Evolutionary conservation across 2,797 vertebrate genomes (phyloP).

Genomic region (Neosilurus mollespiculum): DNA sequence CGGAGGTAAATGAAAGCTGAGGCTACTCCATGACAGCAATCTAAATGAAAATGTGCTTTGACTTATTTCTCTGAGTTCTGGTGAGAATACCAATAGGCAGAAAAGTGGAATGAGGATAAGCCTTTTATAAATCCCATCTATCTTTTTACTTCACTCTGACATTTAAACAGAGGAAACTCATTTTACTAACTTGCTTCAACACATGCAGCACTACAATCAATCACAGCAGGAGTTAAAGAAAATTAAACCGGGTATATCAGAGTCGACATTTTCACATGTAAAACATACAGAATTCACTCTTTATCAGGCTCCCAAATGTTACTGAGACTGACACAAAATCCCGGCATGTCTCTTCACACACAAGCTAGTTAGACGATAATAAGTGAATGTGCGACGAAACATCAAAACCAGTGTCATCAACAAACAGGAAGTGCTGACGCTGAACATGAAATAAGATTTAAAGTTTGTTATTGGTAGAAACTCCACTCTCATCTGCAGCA

Average conservation of each 20-base stretch:
- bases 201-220: constrained; percentile 29
- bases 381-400: constrained; percentile 43
- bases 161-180: constrained; percentile 43
- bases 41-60: constrained; percentile 71
- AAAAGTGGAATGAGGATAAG: constrained; percentile 59
- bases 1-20: constrained; percentile 65
- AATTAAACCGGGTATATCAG: constrained; percentile 17
- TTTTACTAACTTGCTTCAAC: constrained; percentile 40
- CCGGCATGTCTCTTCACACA: constrained; percentile 55
- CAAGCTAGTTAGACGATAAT: constrained; percentile 59
- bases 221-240: neutral
- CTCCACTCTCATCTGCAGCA: constrained; percentile 67
- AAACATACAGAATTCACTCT: constrained; percentile 11
- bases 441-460: neutral
- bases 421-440: constrained; percentile 29
- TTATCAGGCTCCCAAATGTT: constrained; percentile 20
- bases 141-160: constrained; percentile 52
- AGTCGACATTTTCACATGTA: constrained; percentile 16
- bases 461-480: constrained; percentile 69
- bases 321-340: constrained; percentile 61
- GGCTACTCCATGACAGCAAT: constrained; percentile 67
- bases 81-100: constrained; percentile 75
- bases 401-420: constrained; percentile 38
- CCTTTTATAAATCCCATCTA: constrained; percentile 62
- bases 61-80: constrained; percentile 64